A percentile compares a stretch with the other conserved stretches of the same genome.
Evolutionary conservation across 2,797 vertebrate species (phyloP).

Genomic region (Myotis vivesi): DNA sequence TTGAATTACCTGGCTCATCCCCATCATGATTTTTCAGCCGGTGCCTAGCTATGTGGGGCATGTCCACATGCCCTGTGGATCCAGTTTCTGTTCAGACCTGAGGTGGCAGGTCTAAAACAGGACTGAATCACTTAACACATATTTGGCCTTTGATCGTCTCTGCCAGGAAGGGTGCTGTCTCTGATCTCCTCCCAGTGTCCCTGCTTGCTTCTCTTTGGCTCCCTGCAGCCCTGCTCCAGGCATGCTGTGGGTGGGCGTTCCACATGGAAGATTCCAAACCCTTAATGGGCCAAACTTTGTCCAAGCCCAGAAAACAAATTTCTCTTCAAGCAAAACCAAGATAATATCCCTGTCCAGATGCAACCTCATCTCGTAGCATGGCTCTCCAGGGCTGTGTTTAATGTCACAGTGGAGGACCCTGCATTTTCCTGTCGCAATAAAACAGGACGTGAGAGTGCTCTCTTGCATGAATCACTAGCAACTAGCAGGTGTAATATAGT

Average conservation of each 20-base stretch:
- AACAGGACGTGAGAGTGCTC: fast-evolving
- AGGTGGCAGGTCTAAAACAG: not conserved
- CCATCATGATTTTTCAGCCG: not conserved
- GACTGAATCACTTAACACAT: not conserved
- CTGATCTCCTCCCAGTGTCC: not conserved
- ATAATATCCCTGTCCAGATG: not conserved
- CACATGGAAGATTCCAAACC: not conserved
- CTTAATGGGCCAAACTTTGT: not conserved
- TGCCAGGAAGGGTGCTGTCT: not conserved
- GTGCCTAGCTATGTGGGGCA: not conserved
- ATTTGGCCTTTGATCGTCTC: not conserved
- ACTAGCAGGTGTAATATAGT: not conserved
- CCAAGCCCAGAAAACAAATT: not conserved
- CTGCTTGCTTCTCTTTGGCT: not conserved
- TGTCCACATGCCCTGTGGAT: not conserved
- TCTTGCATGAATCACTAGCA: not conserved
- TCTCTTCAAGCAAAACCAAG: not conserved
- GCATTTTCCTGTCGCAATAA: not conserved
- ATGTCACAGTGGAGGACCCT: not conserved
- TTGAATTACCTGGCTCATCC: not conserved
- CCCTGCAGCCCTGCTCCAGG: not conserved
- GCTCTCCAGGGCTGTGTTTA: too few species aligned
- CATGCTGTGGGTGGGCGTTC: not conserved
- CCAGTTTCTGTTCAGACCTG: not conserved
- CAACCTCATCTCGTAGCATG: not conserved